Base-by-base conservation (phyloP, 2,113 vertebrate genomes). In the Silurus meridionalis region DNA sequence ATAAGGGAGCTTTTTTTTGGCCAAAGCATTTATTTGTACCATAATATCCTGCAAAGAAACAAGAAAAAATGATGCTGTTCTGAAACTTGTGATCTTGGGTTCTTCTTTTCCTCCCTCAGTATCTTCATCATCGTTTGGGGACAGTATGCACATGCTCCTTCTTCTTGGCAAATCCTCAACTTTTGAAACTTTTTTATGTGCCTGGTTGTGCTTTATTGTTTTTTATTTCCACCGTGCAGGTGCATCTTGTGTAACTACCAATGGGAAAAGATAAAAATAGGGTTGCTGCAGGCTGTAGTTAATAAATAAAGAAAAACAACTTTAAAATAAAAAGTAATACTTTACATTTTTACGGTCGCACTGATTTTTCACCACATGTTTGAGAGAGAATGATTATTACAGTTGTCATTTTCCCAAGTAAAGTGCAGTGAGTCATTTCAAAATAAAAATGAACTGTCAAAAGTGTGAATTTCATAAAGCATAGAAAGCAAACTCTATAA, bases 191-290 rank as follows among this genome's bases (percentile, higher is more conserved):
- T 77, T 79, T 77, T 28, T 80, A 57, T 79, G 15, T 25, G 8
- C 55, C 55, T 58, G 55, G 15, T 58, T 60, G 55, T 60, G 77
- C 28, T 60, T 80, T 55, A 60, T 80, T 60, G 55, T 58, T 58
- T 80, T 78, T 28, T 60, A 58, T 23, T 61, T 80, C 9, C 9
- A 58, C 6, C 21, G 78, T 80, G 78, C 78, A 60, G 78, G 78
- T 80, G 78, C 78, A 80, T 10, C 17, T 80, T 80, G 57, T 80
- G 78, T 80, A 80, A 61, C 8, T 37, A 61, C 78, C 78, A 61
- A 46, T 48, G 78, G 78, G 78, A 61, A 60, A 80, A 61, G 58
- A 3, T 48, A 80, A 80, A 80, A 80, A 80, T 80, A 80, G 78
- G 28, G 57, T 61, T 80, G 28, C 78, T 46, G 77, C 58, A 25